phyloP scores from a whole-genome alignment of 1,140 invertebrate genomes.

The Armadillidium nasatum region DNA sequence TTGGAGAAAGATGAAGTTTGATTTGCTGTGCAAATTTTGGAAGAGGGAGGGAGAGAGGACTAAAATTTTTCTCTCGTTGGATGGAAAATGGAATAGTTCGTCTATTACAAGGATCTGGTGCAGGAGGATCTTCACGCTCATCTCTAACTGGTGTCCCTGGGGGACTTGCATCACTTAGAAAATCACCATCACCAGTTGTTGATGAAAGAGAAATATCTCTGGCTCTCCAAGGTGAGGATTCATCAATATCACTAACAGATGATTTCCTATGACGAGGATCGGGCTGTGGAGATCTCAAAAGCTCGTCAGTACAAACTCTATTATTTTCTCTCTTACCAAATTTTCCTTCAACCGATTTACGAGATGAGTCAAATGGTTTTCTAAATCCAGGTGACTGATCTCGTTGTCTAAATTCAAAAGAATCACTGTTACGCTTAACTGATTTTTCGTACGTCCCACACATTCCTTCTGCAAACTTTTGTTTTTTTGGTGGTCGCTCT shows the following conservation, averaged over 20 bases:
- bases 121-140: constrained; percentile 42
- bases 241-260: constrained; percentile 33
- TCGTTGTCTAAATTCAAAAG: constrained; percentile 26
- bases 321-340: background rate
- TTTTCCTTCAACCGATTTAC: background rate
- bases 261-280: constrained; percentile 39
- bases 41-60: constrained; percentile 69
- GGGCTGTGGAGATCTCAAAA: constrained; percentile 20
- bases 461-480: constrained; percentile 30
- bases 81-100: constrained; percentile 29
- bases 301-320: background rate
- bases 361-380: constrained; percentile 31
- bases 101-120: constrained; percentile 29
- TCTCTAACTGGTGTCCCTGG: constrained; percentile 43
- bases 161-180: constrained; percentile 38
- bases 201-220: constrained; percentile 10
- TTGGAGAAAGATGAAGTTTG: constrained; percentile 43
- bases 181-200: constrained; percentile 16
- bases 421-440: constrained; percentile 37
- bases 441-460: constrained; percentile 33
- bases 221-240: constrained; percentile 12
- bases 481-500: constrained; percentile 36
- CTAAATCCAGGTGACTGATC: constrained; percentile 31
- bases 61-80: constrained; percentile 36
- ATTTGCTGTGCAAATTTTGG: constrained; percentile 77